Percentiles rank a stretch among this genome's conserved stretches.
phyloP scores from a whole-genome alignment of 2,797 vertebrate species.

The Myiothlypis chrysogaster region DNA sequence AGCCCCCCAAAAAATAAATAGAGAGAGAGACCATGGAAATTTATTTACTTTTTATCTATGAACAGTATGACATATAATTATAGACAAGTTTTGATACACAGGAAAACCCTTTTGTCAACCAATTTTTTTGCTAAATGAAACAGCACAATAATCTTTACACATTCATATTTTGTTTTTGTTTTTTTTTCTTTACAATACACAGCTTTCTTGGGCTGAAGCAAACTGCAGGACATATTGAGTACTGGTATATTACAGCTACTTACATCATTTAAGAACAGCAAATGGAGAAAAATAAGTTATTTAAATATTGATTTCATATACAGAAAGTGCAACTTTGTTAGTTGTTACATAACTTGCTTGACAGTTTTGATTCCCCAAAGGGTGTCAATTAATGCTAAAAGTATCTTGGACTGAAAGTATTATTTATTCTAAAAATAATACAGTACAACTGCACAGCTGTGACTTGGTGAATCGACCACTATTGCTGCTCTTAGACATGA shows the following conservation, averaged over 20 bases:
- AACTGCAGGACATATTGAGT: conserved; percentile 90
- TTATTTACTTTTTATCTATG: conserved; percentile 90
- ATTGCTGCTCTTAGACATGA: conserved; percentile 61
- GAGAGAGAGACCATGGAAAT: conserved; percentile 76
- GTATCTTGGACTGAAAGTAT: conserved; percentile 66
- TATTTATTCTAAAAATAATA: conserved; percentile 80
- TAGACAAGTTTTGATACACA: conserved; percentile 95
- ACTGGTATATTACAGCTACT: conserved; percentile 98
- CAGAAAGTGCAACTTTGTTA: conserved; percentile 96
- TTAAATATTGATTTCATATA: conserved; percentile 99
- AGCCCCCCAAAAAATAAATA: not conserved
- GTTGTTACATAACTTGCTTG: conserved; percentile 89
- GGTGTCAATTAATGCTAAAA: conserved; percentile 72
- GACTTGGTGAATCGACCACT: conserved; percentile 78
- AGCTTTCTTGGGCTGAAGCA: conserved; percentile 91
- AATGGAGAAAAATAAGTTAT: conserved; percentile 98
- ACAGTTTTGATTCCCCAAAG: conserved; percentile 71
- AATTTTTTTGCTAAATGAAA: conserved; percentile 90
- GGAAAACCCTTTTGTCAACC: conserved; percentile 90
- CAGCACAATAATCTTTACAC: conserved; percentile 95
- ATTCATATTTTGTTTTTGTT: conserved; percentile 83
- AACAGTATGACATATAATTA: conserved; percentile 94
- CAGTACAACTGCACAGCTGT: conserved; percentile 75
- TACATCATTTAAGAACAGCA: conserved; percentile 93
- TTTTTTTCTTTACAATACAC: conserved; percentile 92